These are phyloP conservation scores for Pammene fasciana DNA, from an alignment of 2,888 invertebrate species.

Conservation along the genomic window DNA sequence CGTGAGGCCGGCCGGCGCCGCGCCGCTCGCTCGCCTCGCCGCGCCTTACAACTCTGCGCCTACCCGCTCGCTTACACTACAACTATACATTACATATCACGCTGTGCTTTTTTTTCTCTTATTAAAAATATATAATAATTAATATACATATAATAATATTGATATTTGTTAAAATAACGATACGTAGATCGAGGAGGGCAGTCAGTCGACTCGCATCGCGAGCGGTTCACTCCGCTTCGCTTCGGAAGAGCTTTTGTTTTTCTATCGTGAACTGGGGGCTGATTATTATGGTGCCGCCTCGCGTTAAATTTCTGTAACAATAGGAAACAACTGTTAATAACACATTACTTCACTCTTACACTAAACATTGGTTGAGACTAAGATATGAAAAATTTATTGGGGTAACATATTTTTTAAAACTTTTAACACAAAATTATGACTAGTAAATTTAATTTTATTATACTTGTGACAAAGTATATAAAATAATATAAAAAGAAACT, in stretches of 20 bases:
- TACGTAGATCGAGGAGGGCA: slow-evolving; percentile 82
- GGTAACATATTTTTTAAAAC: background rate
- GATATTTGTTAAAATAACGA: slow-evolving; percentile 82
- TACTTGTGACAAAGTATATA: background rate
- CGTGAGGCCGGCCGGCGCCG: slow-evolving; percentile 49
- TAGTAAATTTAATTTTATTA: background rate
- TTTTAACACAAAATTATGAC: background rate
- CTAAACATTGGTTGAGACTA: no score
- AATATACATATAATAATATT: slow-evolving; percentile 81
- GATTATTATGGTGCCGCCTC: slow-evolving; percentile 94
- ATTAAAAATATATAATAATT: slow-evolving; percentile 81
- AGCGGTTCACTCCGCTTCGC: slow-evolving; percentile 81
- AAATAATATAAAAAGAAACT: no score
- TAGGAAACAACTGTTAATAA: slow-evolving; percentile 42
- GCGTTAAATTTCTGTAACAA: slow-evolving; percentile 89
- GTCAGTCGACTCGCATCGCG: slow-evolving; percentile 76
- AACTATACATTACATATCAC: slow-evolving; percentile 83
- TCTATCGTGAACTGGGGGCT: slow-evolving; percentile 94
- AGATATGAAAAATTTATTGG: no score
- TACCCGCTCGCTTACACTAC: slow-evolving; percentile 69
- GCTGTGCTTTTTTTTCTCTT: slow-evolving; percentile 83
- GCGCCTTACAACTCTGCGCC: slow-evolving; percentile 56
- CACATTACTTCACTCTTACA: background rate
- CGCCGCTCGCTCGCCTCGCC: slow-evolving; percentile 42
- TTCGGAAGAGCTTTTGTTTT: slow-evolving; percentile 95